Percentiles rank a stretch among this genome's conserved stretches.
Evolutionary conservation across 2,797 vertebrate species (phyloP).

Genomic region (Lycodopsis pacificus): DNA sequence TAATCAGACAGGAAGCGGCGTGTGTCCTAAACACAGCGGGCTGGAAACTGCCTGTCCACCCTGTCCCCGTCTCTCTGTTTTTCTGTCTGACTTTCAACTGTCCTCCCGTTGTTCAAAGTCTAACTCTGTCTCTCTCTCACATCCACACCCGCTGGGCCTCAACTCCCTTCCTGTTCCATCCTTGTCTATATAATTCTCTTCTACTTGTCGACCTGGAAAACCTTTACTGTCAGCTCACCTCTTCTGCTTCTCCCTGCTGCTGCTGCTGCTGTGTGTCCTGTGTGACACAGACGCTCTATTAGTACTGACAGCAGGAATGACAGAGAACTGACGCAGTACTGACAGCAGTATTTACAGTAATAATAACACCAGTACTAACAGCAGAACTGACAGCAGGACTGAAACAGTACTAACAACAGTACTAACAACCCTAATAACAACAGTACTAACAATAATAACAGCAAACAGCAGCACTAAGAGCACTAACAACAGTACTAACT

Average conservation of each 20-base stretch:
- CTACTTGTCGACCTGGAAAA: slow-evolving; percentile 23
- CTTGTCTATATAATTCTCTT: slow-evolving; percentile 16
- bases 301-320: not conserved
- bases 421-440: not conserved
- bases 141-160: slow-evolving; percentile 19
- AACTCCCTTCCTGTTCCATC: not conserved
- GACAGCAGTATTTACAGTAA: no score
- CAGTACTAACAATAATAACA: no score
- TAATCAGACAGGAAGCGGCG: slow-evolving; percentile 41
- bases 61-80: slow-evolving; percentile 1
- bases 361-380: no score
- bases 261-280: slow-evolving; percentile 3
- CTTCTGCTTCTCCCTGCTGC: not conserved
- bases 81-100: slow-evolving; percentile 39
- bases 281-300: not conserved
- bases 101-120: slow-evolving; percentile 35
- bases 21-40: slow-evolving; percentile 36
- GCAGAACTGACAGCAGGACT: no score
- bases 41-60: slow-evolving; percentile 19
- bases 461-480: no score
- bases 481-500: no score
- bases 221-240: slow-evolving; percentile 30
- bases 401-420: not conserved
- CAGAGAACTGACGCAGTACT: not conserved
- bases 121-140: slow-evolving; percentile 1